Base-by-base conservation (phyloP, 2,113 vertebrate genomes). In the Malaclemys terrapin region DNA sequence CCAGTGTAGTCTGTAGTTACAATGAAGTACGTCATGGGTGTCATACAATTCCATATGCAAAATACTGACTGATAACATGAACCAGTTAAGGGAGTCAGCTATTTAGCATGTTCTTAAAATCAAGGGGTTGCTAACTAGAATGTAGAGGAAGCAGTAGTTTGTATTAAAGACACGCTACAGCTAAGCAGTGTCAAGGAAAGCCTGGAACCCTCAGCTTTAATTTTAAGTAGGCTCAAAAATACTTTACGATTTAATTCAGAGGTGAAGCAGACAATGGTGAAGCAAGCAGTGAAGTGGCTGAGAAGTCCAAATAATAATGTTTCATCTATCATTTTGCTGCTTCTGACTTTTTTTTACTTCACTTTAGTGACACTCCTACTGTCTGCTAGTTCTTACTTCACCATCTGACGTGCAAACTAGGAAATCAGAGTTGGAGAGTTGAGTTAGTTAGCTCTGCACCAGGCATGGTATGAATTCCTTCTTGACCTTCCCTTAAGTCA, bases 371-470 rank as follows among this genome's bases (percentile, higher is more conserved):
- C 76, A 11, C 90, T 35, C 52, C 49, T 25, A 94, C 45, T 80
- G 94, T 91, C 20, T 90, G 17, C 29, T 80, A 19, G 14, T 27
- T 62, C 12, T 83, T 94, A 93, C 90, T 82, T 81, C 65, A 91
- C 91, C 12, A 53, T 6, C 25, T 82, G 20, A 82, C 19, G 91
- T 25, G 83, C 72, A 96, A 93, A 97, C 59, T 82, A 93, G 56
- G 69, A 94, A 54, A 89, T 87, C 31, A 88, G 49, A 65, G 45
- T 57, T 57, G 22, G 50, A 90, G 1, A 95, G 95, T 4, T 89
- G 80, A 45, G 62, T 92, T 78, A 94, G 13, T 95, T 62, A 78
- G 56, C 62, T 96, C 91, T 62, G 62, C 87, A 96, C 53, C 31
- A 62, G 14, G 35, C 38, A 89, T 19, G 47, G n/a, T 16, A 19